Conservation (phyloP, 2,888 invertebrate genomes). For the Ormyrus pomaceus region DNA sequence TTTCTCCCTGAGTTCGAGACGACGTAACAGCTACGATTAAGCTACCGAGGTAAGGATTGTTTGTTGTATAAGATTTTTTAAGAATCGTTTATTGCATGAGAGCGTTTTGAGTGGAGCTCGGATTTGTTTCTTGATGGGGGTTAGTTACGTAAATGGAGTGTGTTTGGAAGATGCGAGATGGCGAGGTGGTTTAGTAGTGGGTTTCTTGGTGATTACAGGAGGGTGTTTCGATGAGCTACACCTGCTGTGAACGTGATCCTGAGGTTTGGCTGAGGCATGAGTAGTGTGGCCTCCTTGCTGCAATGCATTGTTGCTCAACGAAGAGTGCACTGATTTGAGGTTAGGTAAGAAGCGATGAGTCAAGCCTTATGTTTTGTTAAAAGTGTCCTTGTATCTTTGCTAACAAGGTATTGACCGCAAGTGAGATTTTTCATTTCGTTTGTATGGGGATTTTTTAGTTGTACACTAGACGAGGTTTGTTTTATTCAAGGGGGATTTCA, state of each 20-base stretch:
- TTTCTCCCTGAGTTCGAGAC: too few relatives aligned
- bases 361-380: constrained; percentile 30
- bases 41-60: too few relatives aligned
- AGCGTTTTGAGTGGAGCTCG: too few relatives aligned
- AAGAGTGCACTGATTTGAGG: constrained; percentile 45
- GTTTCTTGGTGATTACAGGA: background rate
- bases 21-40: too few relatives aligned
- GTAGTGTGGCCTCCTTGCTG: constrained; percentile 5
- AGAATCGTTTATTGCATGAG: too few relatives aligned
- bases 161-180: background rate
- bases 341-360: constrained; percentile 54
- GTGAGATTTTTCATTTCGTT: background rate
- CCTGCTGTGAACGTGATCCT: background rate
- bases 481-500: too few relatives aligned
- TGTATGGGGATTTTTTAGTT: too few relatives aligned
- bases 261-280: background rate
- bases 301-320: constrained; percentile 26
- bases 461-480: too few relatives aligned
- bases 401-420: constrained; percentile 3
- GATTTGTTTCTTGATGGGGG: background rate
- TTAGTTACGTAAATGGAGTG: constrained; percentile 38
- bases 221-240: constrained; percentile 10
- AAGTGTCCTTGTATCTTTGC: constrained; percentile 26
- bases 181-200: background rate
- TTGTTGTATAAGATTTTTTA: too few relatives aligned